Evolutionary conservation across 2,888 invertebrate species (phyloP).

Genomic region (Mythimna ferrago): DNA sequence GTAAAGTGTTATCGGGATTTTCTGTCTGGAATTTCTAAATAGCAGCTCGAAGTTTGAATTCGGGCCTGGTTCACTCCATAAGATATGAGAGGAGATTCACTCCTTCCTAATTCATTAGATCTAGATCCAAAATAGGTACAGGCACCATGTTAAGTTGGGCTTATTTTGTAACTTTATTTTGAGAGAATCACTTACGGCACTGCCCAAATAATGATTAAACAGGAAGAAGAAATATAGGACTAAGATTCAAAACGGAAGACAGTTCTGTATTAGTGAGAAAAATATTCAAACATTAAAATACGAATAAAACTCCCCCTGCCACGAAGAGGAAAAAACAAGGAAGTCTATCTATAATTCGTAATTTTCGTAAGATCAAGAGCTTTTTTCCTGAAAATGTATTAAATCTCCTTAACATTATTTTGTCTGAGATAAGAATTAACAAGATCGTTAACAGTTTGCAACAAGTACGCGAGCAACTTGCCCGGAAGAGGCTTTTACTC

Average conservation of each 20-base stretch:
- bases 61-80: not conserved
- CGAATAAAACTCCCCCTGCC: not conserved
- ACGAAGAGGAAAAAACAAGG: not conserved
- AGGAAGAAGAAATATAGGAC: no score
- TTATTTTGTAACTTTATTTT: no score
- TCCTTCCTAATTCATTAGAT: no score
- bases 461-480: slow-evolving; percentile 29
- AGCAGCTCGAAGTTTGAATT: not conserved
- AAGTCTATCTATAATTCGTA: not conserved
- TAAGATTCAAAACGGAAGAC: no score
- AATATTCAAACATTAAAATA: not conserved
- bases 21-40: no score
- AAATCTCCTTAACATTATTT: slow-evolving; percentile 25
- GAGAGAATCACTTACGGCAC: no score
- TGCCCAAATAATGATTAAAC: no score
- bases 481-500: slow-evolving; percentile 40
- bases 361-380: not conserved
- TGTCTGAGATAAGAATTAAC: slow-evolving; percentile 1
- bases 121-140: no score
- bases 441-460: slow-evolving; percentile 28
- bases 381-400: not conserved
- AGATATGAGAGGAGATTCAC: no score
- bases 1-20: not conserved
- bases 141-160: no score
- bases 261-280: no score